These are phyloP conservation scores for Alces alces DNA, from an alignment of 2,113 vertebrate genomes.

Conservation along the genomic window DNA sequence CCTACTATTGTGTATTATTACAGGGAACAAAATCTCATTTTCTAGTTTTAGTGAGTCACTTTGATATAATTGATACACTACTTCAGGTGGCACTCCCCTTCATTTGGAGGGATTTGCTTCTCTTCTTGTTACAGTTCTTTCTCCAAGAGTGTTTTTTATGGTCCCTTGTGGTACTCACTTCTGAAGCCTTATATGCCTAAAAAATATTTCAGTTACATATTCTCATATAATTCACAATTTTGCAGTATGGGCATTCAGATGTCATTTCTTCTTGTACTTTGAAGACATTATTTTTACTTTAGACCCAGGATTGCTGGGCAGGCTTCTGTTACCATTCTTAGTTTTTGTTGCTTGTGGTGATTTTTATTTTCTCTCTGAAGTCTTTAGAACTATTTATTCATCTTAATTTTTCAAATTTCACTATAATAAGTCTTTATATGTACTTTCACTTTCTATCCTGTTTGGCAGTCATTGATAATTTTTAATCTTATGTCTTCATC, in stretches of 20 bases:
- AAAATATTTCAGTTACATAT: not conserved
- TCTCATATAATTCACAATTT: not conserved
- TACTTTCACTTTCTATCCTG: not conserved
- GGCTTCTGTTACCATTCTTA: not conserved
- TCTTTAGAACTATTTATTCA: not conserved
- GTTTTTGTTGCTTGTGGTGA: not conserved
- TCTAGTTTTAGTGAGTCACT: not conserved
- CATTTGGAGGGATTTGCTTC: not conserved
- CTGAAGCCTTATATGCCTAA: not conserved
- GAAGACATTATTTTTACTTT: not conserved
- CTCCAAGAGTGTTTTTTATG: not conserved
- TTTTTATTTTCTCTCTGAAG: not conserved
- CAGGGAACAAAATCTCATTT: not conserved
- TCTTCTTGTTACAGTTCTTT: not conserved
- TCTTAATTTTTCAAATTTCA: not conserved
- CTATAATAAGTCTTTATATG: not conserved
- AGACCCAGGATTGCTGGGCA: not conserved
- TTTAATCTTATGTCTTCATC: not conserved
- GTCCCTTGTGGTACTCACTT: not conserved
- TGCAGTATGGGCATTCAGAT: not conserved
- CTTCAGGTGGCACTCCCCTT: not conserved
- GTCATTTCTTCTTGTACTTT: not conserved
- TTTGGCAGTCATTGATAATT: not conserved
- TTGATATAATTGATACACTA: not conserved
- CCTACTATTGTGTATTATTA: not conserved